Base-by-base conservation (phyloP, 2,797 vertebrate genomes). In the Argya squamiceps region DNA sequence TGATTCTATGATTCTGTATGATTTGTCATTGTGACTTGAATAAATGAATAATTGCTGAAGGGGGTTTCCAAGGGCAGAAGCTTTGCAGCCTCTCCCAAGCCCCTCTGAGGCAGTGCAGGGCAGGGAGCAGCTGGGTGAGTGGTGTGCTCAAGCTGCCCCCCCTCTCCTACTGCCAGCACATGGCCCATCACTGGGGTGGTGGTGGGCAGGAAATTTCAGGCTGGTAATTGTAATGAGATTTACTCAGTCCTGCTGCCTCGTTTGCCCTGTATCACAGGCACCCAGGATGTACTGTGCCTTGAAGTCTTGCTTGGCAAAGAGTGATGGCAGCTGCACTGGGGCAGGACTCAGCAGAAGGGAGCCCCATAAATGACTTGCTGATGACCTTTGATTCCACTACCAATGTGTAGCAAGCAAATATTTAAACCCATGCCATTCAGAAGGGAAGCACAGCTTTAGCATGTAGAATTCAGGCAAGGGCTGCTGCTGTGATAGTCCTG, bases 361-460 rank as follows among this genome's bases (percentile, higher is more conserved):
- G 79, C 34, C 39, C 20, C 3, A 2, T 43, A 69, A 76, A 52
- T 0, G 2, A 59, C 60, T 91, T 34, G 26, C n/a, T 94, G 46
- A 34, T 26, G 79, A 95, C 76, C 91, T 96, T 96, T 95, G 88
- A n/a, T 93, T 89, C 0, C 1, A 73, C 30, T 49, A 73, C 62
- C 69, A 73, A 12, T 53, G 44, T 84, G 92, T 86, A 76, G 77
- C n/a, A 86, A 93, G 89, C 80, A 96, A 96, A 94, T 84, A 93
- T 92, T 92, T 79, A 84, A 91, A 92, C n/a, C 26, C 11, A 12
- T 0, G 0, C 59, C 27, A 3, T 76, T 76, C 50, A 70, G 41
- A 62, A 86, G 16, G 43, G 52, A 88, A 70, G 21, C 7, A 27
- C 16, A 29, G 39, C 43, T 81, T 82, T 68, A 70, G 22, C 18